Base-by-base conservation (phyloP, 2,888 invertebrate genomes). In the Dorcus parallelipipedus region DNA sequence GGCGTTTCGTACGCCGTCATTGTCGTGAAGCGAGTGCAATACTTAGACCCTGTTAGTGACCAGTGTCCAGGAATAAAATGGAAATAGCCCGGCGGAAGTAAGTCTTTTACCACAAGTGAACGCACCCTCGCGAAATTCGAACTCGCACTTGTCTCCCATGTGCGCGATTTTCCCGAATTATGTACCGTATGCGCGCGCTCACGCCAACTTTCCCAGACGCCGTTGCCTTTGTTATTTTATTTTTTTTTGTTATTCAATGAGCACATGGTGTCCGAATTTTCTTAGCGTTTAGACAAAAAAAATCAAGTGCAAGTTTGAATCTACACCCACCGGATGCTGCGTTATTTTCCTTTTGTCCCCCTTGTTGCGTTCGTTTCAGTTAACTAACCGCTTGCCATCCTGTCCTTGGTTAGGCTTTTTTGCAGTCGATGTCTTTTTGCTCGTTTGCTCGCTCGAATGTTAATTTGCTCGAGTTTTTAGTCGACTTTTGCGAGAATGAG, bases 1-100 rank as follows among this genome's bases (percentile, higher is more conserved):
- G 40, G 49, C 50, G 49, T 49, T 9, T 47, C n/a, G 42, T 10
- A 26, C 23, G 52, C 54, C 38, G 54, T 39, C n/a, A 49, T 54
- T n/a, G 54, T 23, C 9, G 48, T 40, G 26, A 33, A 33, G 26
- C 26, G 26, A 33, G 26, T 33, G 17, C 9, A 43, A 41, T 54
- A 48, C 10, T 47, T 42, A 14, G 23, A 14, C 14, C 9, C 14
- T 17, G 38, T 38, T 43, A 49, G 38, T 41, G 8, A 17, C 9
- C 39, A 41, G 49, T 33, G 42, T 49, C 14, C 33, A 20, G 6
- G 20, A 9, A 38, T 23, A 45, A 55, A 33, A 67, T 67, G 67
- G 65, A 67, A 58, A 54, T 65, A 45, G 65, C 67, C 49, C 66
- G 65, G 59, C 64, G 65, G 62, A 66, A 63, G 67, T 67, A 66